Evolutionary conservation across 2,113 vertebrate genomes (phyloP).

Genomic region (Boulengeromyrus knoepffleri): DNA sequence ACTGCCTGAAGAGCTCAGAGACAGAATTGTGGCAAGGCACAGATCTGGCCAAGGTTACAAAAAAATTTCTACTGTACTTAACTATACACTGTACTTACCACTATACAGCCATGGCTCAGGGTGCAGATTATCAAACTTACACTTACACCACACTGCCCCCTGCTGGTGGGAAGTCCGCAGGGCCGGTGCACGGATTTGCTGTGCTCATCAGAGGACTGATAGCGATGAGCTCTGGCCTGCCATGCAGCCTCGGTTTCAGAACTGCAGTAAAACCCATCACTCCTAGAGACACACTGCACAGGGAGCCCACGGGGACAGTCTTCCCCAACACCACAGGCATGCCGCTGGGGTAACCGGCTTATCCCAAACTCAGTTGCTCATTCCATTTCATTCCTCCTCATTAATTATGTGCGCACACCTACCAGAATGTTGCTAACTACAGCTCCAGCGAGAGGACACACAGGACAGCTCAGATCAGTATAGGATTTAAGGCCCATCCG

Average conservation of each 20-base stretch:
- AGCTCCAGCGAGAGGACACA: neutral
- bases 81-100: no score
- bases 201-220: neutral
- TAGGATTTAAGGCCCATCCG: neutral
- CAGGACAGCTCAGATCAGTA: neutral
- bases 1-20: no score
- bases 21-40: no score
- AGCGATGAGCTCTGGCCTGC: conserved; percentile 6
- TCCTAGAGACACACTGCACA: neutral
- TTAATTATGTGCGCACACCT: neutral
- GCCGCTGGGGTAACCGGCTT: neutral
- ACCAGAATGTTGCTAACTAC: neutral
- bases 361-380: neutral
- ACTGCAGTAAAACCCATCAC: neutral
- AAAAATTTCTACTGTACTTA: no score
- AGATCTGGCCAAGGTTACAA: no score
- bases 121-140: neutral
- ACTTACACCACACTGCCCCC: neutral
- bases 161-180: neutral
- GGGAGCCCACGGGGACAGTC: neutral
- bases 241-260: neutral
- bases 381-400: neutral
- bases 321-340: neutral
- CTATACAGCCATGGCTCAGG: neutral
- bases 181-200: neutral